A percentile compares a stretch with the other conserved stretches of the same genome.
Evolutionary conservation across 2,888 invertebrate genomes (phyloP).

Genomic region (Dryococelus australis): DNA sequence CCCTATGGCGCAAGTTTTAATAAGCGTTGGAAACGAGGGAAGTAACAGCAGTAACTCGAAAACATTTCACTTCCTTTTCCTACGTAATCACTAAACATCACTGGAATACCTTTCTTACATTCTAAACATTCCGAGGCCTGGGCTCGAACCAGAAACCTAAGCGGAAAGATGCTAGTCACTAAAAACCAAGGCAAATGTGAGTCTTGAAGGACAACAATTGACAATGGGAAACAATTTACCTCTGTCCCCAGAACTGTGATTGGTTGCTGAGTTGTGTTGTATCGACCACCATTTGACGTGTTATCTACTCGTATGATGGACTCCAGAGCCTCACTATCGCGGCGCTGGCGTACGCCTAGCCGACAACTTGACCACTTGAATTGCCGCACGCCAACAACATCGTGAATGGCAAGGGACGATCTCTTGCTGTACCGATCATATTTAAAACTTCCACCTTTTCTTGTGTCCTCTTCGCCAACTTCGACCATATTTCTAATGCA

Average conservation of each 20-base stretch:
- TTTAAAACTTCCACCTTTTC: conserved; percentile 40
- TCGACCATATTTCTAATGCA: background rate
- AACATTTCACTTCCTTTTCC: too few species aligned
- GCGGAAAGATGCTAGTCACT: too few species aligned
- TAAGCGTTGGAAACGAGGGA: too few species aligned
- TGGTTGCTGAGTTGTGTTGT: conserved; percentile 35
- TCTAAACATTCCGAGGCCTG: too few species aligned
- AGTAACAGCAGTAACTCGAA: too few species aligned
- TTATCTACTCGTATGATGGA: conserved; percentile 68
- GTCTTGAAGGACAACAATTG: too few species aligned
- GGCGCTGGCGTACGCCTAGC: background rate
- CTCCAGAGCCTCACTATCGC: conserved; percentile 66
- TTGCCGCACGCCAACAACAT: conserved; percentile 1
- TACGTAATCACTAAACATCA: too few species aligned
- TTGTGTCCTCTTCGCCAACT: background rate
- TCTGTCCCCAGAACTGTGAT: conserved; percentile 63
- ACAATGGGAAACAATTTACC: conserved; percentile 54
- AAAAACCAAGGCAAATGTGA: too few species aligned
- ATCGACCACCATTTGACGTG: conserved; percentile 51
- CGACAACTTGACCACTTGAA: conserved; percentile 66
- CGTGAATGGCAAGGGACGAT: conserved; percentile 33
- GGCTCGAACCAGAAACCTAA: too few species aligned
- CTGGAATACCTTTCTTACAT: too few species aligned
- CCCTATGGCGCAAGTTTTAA: too few species aligned
- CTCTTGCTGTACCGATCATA: conserved; percentile 39